Base-by-base conservation (phyloP, 2,113 vertebrate species). In the Megaptera novaeangliae region DNA sequence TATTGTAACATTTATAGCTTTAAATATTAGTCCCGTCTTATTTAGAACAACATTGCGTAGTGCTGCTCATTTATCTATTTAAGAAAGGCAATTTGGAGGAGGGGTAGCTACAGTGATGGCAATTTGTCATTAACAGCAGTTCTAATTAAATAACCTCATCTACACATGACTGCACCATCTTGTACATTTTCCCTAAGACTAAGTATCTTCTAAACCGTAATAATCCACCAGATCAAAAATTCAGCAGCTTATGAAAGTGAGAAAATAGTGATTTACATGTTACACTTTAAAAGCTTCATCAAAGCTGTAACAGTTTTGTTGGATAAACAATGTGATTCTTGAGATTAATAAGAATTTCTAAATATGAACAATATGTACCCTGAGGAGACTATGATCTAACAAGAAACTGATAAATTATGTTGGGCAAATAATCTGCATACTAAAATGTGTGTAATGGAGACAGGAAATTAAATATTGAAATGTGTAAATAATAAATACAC, bases 341-440 rank as follows among this genome's bases (percentile, higher is more conserved):
- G 97, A 98, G 98, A 98, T 98, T 98, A 98, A 99, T 98, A 98
- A 98, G 96, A 97, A 98, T 98, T 98, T 98, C 96, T 98, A 98
- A 98, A 98, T 98, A 93, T 94, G 97, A 98, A 98, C 96, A 98
- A 98, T 97, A 98, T 97, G 96, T 97, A 97, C 97, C 97, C 98
- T 88, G 87, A 97, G 96, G 95, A 98, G 96, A 98, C 95, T 97
- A 98, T 90, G 92, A 97, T 97, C 97, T 97, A 97, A 98, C 96
- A 96, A 98, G 96, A 84, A 98, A 96, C 95, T 95, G 95, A 97
- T 98, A 97, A 98, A 97, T 97, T 96, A 97, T 97, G 96, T 98
- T 98, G 94, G 95, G 97, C 92, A 98, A 98, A 98, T 97, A 97
- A 98, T 97, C 95, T 95, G 90, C 97, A 97, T 96, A 96, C 94